Evolutionary conservation across 1,140 invertebrate genomes (phyloP), one percentile per base, ranked within the genome.

Genomic region (Hycleus phaleratus): DNA sequence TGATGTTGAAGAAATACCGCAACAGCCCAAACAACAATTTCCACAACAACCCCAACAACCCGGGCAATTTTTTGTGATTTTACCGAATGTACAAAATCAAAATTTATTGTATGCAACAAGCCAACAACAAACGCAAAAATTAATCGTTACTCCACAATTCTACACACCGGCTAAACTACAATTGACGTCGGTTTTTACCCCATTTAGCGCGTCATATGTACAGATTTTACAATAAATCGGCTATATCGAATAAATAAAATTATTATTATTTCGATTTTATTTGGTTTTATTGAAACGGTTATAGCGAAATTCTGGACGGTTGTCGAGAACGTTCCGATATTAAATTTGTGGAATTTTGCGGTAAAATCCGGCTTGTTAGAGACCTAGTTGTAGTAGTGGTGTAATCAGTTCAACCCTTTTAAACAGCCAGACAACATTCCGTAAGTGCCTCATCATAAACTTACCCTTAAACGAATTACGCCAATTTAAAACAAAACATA

Each of bases 321-420:
- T 46, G 38, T 32, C 49, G 25, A 5, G 49, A 59, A 61, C 61
- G 59, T 54, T 56, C 59, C 58, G 62, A 64, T 64, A 64, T 64
- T 64, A 64, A 64, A 64, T 64, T 64, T 64, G 59, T 57, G 62
- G 62, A 64, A 64, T 64, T 64, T 64, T 59, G 62, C 59, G 62
- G 62, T 64, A n/a, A 40, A 56, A 51, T 32, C 32, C 32, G 32
- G 32, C 32, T 32, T 32, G 32, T 32, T 32, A 32, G 32, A 32
- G 32, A 32, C 7, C 32, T 1, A 32, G 7, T 32, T 32, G 26
- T 4, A 32, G 32, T 7, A 7, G 51, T 40, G 46, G 51, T 46
- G 46, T 53, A 53, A 53, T 53, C 51, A 53, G 51, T 53, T 53
- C 7, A 7, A 32, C 4, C 51, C 43, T 42, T 45, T 12, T 46